These are phyloP conservation scores for Syrrhaptes paradoxus DNA, from an alignment of 2,113 vertebrate genomes.

Conservation along the genomic window DNA sequence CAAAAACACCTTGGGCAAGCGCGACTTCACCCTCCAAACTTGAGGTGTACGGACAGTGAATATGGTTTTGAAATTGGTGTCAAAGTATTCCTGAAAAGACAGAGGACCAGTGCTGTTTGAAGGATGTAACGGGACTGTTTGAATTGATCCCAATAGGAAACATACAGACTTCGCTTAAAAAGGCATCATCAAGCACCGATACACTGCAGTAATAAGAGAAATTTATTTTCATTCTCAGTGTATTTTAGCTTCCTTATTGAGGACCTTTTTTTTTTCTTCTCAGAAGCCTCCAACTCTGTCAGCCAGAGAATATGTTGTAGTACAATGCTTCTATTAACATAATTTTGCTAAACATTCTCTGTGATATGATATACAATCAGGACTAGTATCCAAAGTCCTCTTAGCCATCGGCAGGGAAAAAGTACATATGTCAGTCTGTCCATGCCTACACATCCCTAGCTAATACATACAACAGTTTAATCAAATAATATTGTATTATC, in stretches of 20 bases:
- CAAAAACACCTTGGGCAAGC: not conserved
- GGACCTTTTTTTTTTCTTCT: not conserved
- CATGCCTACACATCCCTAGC: not conserved
- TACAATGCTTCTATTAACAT: not conserved
- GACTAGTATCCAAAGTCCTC: not conserved
- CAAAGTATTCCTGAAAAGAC: not conserved
- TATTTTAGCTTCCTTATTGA: not conserved
- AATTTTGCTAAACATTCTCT: not conserved
- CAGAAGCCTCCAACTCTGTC: not conserved
- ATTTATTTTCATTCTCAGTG: not conserved
- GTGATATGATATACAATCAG: not conserved
- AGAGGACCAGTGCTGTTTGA: not conserved
- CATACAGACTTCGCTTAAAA: not conserved
- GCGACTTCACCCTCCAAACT: not conserved
- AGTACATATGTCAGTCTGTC: not conserved
- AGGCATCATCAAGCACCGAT: not conserved
- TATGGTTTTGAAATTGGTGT: not conserved
- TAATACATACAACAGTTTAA: not conserved
- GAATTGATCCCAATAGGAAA: not conserved
- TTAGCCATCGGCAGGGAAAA: not conserved
- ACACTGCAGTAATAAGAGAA: not conserved
- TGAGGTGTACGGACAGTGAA: rapidly evolving
- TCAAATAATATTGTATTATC: not conserved
- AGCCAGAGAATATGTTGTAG: not conserved
- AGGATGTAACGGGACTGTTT: not conserved